These are phyloP conservation scores for Enhydra lutris DNA, from an alignment of 2,113 vertebrate genomes.

Conservation along the genomic window DNA sequence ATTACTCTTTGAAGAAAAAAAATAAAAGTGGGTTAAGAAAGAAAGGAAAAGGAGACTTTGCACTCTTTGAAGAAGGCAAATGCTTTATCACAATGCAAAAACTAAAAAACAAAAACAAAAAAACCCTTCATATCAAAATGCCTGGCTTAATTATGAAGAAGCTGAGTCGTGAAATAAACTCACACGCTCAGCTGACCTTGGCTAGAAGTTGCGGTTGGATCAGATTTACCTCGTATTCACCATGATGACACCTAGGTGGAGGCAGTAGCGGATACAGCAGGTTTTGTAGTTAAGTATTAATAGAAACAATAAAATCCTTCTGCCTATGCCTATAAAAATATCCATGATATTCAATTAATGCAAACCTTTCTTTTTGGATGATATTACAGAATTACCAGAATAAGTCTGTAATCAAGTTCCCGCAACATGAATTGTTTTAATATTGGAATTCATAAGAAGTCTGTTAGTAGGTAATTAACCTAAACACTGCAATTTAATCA, in stretches of 20 bases:
- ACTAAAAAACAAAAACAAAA: neutral
- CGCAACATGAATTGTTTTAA: neutral
- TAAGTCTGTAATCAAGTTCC: neutral
- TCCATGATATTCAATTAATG: neutral
- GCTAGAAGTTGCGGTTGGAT: neutral
- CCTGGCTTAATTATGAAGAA: neutral
- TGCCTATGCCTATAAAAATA: neutral
- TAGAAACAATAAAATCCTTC: neutral
- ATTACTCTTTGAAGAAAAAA: neutral
- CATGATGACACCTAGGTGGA: neutral
- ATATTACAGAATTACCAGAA: neutral
- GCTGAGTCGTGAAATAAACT: neutral
- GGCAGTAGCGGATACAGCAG: neutral
- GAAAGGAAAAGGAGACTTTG: neutral
- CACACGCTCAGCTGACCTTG: neutral
- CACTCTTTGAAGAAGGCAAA: neutral
- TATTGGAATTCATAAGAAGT: neutral
- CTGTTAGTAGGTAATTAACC: neutral
- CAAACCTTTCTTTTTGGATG: neutral
- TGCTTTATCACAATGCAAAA: neutral
- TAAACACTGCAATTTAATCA: constrained; percentile 7
- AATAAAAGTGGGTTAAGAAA: neutral
- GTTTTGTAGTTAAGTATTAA: neutral
- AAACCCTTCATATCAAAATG: neutral
- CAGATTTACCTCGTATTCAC: neutral